A percentile compares a stretch with the other conserved stretches of the same genome.
Evolutionary conservation across 2,113 vertebrate genomes (phyloP).

Genomic region (Ophthalmolycus amberensis): DNA sequence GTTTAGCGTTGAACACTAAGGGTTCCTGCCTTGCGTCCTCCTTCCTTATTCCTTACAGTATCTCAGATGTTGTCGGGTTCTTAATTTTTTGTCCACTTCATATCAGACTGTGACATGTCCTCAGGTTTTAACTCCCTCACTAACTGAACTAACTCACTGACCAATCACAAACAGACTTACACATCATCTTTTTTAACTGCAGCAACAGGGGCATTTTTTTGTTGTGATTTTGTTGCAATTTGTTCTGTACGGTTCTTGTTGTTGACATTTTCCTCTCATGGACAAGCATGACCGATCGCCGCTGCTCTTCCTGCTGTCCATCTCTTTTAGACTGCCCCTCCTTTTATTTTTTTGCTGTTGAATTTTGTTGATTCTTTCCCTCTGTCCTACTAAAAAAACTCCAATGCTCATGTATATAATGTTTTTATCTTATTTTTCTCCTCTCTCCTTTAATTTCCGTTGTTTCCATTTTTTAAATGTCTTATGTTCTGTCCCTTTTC

Average conservation of each 20-base stretch:
- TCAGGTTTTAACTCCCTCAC: constrained; percentile 66
- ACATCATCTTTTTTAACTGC: constrained; percentile 52
- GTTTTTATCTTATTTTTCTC: constrained; percentile 96
- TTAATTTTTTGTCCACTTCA: constrained; percentile 35
- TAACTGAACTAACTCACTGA: constrained; percentile 80
- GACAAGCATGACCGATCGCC: constrained; percentile 81
- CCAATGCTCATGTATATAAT: constrained; percentile 90
- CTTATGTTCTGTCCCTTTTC: constrained; percentile 91
- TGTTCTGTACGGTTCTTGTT: constrained; percentile 74
- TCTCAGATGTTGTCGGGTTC: constrained; percentile 54
- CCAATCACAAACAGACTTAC: constrained; percentile 63
- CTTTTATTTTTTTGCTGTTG: constrained; percentile 54
- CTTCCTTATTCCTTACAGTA: constrained; percentile 39
- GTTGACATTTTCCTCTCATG: constrained; percentile 75
- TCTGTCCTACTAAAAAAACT: constrained; percentile 68
- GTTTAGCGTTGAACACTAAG: constrained; percentile 52
- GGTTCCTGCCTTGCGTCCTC: constrained; percentile 45
- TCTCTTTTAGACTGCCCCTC: constrained; percentile 73
- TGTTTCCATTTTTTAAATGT: constrained; percentile 87
- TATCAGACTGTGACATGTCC: constrained; percentile 67
- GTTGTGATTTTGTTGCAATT: constrained; percentile 67
- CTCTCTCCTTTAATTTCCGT: constrained; percentile 86
- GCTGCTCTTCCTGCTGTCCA: constrained; percentile 76
- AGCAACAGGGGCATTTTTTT: constrained; percentile 45
- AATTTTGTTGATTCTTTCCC: constrained; percentile 59